phyloP scores from a whole-genome alignment of 2,113 vertebrate species.

The Asarcornis scutulata region DNA sequence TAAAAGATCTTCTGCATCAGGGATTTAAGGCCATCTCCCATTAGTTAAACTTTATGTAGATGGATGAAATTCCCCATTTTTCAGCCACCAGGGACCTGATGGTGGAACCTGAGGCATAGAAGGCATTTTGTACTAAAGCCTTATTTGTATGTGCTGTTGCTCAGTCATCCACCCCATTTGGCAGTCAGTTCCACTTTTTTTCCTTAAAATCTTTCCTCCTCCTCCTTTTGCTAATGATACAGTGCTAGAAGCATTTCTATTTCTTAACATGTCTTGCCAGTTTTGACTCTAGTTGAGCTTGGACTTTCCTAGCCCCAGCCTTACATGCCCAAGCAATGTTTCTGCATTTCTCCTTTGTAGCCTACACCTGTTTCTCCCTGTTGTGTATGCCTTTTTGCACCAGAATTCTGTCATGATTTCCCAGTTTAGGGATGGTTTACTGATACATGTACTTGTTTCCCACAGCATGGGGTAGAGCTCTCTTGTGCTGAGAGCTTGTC shows the following conservation, averaged over 20 bases:
- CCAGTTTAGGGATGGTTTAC: not conserved
- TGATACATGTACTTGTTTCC: not conserved
- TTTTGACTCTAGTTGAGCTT: not conserved
- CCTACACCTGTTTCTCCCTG: not conserved
- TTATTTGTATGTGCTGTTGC: not conserved
- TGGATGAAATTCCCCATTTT: not conserved
- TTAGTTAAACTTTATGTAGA: not conserved
- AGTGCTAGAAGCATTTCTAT: not conserved
- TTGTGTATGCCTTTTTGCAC: not conserved
- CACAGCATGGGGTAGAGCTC: not conserved
- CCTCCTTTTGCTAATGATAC: not conserved
- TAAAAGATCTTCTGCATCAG: not conserved
- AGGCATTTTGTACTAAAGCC: not conserved
- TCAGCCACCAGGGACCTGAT: not conserved
- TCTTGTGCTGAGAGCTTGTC: not conserved
- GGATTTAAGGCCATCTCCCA: not conserved
- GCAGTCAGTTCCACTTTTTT: accelerated
- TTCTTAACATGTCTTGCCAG: not conserved
- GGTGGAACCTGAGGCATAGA: not conserved
- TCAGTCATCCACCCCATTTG: not conserved
- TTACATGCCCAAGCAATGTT: not conserved
- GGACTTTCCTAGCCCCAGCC: not conserved
- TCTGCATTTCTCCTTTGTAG: accelerated
- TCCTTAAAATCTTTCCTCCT: not conserved
- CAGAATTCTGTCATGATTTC: not conserved